phyloP scores from a whole-genome alignment of 2,113 vertebrate species.

The Amblyornis subalaris region DNA sequence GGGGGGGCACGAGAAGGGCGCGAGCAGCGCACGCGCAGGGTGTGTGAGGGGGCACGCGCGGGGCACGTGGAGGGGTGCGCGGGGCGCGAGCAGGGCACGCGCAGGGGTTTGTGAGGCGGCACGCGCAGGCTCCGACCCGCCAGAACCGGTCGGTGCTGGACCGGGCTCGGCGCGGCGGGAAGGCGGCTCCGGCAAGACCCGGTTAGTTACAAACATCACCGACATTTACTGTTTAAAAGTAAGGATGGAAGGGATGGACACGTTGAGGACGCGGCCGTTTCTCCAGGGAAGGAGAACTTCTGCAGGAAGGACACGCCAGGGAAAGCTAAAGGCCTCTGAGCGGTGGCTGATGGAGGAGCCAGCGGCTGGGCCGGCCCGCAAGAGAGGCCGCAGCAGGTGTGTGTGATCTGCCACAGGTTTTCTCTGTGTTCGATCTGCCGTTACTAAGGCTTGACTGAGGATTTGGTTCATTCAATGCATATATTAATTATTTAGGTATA shows the following conservation, averaged over 20 bases:
- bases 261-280: neutral
- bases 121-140: neutral
- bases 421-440: neutral
- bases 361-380: neutral
- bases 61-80: no score
- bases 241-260: neutral
- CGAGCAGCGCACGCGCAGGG: no score
- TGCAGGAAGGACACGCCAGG: neutral
- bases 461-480: neutral
- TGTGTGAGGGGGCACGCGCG: neutral
- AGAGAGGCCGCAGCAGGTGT: neutral
- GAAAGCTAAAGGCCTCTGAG: neutral
- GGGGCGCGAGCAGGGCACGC: no score
- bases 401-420: neutral
- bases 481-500: neutral
- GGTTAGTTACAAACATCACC: neutral
- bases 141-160: accelerated
- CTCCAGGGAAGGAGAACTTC: neutral
- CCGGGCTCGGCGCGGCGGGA: neutral
- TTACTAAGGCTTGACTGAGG: neutral
- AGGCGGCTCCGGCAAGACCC: no score
- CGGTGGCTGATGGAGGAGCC: neutral
- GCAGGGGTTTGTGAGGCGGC: neutral
- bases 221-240: neutral
- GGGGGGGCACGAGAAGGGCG: no score